Evolutionary conservation across 2,797 vertebrate species (phyloP).

Genomic region (Enteromius treurensis): DNA sequence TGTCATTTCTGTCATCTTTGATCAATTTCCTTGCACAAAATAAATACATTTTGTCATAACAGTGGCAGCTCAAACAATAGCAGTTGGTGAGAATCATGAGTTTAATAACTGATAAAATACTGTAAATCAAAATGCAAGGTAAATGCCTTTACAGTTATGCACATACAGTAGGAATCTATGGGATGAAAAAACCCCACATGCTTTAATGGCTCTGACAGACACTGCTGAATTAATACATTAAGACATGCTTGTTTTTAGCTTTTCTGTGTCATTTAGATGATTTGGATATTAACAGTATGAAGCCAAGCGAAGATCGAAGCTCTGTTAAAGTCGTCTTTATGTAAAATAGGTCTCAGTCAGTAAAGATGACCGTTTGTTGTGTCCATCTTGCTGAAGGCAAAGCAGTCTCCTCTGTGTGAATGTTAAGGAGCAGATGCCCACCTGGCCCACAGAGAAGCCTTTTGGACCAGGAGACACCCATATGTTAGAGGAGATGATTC

Average conservation of each 20-base stretch:
- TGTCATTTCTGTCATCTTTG: neutral
- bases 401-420: constrained; percentile 81
- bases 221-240: neutral
- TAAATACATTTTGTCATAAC: neutral
- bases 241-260: neutral
- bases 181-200: neutral
- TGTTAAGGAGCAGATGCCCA: constrained; percentile 92
- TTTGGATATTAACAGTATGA: neutral
- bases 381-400: constrained; percentile 74
- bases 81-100: neutral
- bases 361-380: constrained; percentile 71
- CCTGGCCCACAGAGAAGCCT: constrained; percentile 86
- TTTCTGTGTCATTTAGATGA: neutral
- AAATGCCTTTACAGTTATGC: neutral
- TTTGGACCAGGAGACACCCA: constrained; percentile 78
- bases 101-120: neutral
- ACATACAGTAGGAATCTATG: neutral
- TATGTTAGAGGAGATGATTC: constrained; percentile 76
- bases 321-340: constrained; percentile 16
- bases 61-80: neutral
- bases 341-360: constrained; percentile 50
- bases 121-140: neutral
- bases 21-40: neutral
- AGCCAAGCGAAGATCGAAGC: neutral
- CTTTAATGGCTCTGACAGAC: neutral